Base-by-base conservation (phyloP, 2,797 vertebrate species). In the Enteromius mattozi region DNA sequence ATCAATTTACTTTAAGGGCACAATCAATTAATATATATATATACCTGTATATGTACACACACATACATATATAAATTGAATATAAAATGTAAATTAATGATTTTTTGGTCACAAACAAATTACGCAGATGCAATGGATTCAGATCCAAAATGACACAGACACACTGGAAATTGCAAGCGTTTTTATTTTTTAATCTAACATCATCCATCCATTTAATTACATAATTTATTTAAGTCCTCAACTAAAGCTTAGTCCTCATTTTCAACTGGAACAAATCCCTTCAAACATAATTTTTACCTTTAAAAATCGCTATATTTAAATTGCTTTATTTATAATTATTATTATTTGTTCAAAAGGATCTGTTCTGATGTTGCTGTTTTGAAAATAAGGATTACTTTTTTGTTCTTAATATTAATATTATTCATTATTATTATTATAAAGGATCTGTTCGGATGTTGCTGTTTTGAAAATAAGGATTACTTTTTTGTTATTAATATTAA, bases 151-250 rank as follows among this genome's bases (percentile, higher is more conserved):
- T 56, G 3, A 37, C 49, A 51, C 6, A 75, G 12, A 76, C 49
- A 37, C 19, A 56, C 14, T n/a, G 19, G 12, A 56, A 56, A 76
- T 56, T 16, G 33, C 19, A 74, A 72, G 19, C 0, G 0, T n/a
- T 56, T 37, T 56, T 13, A 75, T 76, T 33, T 33, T 21, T 75
- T 16, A 16, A 76, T 76, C 21, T 56, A 56, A 56, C 72, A n/a
- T 30, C 71, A 74, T 37, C 27, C 12, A 75, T 37, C 21, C 12
- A 56, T 56, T 76, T 37, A 56, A 37, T 76, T 56, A 19, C 30
- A 76, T 75, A 12, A 75, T 54, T 54, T 54, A 21, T n/a, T 76
- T 35, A n/a, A 14, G 49, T 21, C 33, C 19, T 33, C 19, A 51
- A 7, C 5, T 54, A 37, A 75, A 75, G 49, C 10, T 0, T 21